Evolutionary conservation across 2,888 invertebrate species (phyloP).

Genomic region (Parnassius apollo): DNA sequence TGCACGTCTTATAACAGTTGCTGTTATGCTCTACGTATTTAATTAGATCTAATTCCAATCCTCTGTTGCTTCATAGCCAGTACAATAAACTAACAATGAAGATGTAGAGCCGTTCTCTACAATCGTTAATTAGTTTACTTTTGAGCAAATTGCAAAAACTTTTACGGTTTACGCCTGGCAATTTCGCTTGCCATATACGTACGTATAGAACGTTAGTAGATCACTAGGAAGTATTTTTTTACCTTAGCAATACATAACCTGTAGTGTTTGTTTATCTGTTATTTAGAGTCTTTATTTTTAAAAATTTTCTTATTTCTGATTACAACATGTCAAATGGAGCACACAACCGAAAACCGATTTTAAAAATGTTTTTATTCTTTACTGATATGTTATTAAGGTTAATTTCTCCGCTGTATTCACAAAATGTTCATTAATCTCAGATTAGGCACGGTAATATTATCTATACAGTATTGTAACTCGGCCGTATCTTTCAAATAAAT

Average conservation of each 20-base stretch:
- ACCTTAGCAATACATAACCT: neutral
- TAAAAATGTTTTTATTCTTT: no score
- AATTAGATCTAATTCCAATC: neutral
- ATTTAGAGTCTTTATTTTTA: neutral
- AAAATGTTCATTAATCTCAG: no score
- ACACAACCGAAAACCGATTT: no score
- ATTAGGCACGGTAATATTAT: no score
- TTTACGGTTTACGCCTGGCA: constrained; percentile 8
- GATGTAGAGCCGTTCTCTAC: constrained; percentile 3
- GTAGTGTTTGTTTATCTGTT: neutral
- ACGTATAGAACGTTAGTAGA: constrained; percentile 1
- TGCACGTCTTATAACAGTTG: no score
- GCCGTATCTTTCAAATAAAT: no score
- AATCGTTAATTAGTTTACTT: constrained; percentile 14
- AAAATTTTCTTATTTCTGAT: no score
- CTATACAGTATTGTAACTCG: no score
- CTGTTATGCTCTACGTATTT: neutral
- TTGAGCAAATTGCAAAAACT: constrained; percentile 17
- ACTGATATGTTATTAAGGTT: no score
- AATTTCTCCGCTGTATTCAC: no score
- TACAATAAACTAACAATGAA: constrained; percentile 3
- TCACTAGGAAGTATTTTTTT: neutral
- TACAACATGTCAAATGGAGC: neutral
- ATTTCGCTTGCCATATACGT: neutral
- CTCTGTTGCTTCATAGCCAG: neutral